phyloP scores from a whole-genome alignment of 2,113 vertebrate species.

The Apodemus sylvaticus region DNA sequence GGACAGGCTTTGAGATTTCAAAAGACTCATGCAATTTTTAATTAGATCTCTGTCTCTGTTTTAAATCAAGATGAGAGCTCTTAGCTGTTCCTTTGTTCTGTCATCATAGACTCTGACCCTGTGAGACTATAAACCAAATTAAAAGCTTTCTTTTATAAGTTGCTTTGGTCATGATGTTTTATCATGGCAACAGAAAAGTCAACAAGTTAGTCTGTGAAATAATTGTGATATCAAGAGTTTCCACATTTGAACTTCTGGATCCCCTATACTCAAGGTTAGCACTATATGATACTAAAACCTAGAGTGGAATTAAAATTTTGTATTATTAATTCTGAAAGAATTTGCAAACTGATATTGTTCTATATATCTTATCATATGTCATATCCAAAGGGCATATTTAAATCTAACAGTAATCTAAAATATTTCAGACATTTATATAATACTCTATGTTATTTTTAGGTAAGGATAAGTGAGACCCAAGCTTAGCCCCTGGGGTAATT shows the following conservation, averaged over 20 bases:
- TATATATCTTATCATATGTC: not conserved
- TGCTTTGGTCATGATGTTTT: not conserved
- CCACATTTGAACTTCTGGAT: not conserved
- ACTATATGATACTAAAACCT: not conserved
- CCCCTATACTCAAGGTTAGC: not conserved
- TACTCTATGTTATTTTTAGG: not conserved
- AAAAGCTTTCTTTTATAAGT: not conserved
- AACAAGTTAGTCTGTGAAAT: not conserved
- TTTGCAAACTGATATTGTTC: not conserved
- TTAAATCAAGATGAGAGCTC: not conserved
- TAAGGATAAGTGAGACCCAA: not conserved
- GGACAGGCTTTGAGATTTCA: not conserved
- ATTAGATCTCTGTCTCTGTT: not conserved
- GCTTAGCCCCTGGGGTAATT: not conserved
- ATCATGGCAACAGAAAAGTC: not conserved
- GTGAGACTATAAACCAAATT: not conserved
- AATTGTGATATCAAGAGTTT: not conserved
- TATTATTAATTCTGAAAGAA: slow-evolving; percentile 8
- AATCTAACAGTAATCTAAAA: not conserved
- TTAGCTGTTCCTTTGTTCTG: not conserved
- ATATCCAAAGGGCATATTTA: not conserved
- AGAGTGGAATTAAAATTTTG: not conserved
- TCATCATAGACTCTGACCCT: not conserved
- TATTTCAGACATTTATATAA: not conserved
- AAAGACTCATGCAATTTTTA: not conserved